These are phyloP conservation scores for Leptodactylus fallax DNA, from an alignment of 2,797 vertebrate species.

Conservation along the genomic window DNA sequence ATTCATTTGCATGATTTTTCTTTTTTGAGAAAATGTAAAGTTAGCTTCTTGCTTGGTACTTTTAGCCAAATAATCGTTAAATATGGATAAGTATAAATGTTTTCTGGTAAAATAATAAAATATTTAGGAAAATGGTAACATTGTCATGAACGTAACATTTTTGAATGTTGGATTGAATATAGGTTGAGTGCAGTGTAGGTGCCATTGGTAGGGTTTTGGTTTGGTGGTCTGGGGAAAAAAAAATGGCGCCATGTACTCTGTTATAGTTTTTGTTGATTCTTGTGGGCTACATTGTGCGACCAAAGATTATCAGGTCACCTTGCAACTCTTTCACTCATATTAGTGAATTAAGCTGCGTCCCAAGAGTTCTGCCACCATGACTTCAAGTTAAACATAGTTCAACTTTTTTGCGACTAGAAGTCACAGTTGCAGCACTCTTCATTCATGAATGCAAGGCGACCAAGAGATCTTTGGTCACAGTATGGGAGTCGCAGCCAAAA, in stretches of 20 bases:
- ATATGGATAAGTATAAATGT: background rate
- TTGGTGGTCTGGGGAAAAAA: background rate
- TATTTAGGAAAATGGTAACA: background rate
- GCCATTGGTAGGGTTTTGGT: background rate
- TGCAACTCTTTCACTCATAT: no score
- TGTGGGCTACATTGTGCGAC: no score
- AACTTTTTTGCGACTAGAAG: no score
- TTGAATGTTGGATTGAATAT: background rate
- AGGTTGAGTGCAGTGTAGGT: background rate
- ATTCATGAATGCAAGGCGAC: no score
- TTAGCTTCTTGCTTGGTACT: background rate
- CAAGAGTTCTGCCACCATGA: no score
- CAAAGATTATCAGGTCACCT: no score
- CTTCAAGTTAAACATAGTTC: no score
- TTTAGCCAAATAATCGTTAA: background rate
- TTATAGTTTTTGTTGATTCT: no score
- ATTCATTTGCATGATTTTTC: constrained; percentile 40
- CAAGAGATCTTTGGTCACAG: no score
- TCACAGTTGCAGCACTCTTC: no score
- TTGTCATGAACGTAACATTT: background rate
- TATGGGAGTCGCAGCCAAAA: no score
- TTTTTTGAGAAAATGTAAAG: constrained; percentile 7
- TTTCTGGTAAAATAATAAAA: background rate
- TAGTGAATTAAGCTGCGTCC: no score
- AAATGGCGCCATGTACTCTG: background rate